These are phyloP conservation scores for Parazoanthus atlanticus DNA, from an alignment of 92 coral and sea anemone species.

Conservation along the genomic window DNA sequence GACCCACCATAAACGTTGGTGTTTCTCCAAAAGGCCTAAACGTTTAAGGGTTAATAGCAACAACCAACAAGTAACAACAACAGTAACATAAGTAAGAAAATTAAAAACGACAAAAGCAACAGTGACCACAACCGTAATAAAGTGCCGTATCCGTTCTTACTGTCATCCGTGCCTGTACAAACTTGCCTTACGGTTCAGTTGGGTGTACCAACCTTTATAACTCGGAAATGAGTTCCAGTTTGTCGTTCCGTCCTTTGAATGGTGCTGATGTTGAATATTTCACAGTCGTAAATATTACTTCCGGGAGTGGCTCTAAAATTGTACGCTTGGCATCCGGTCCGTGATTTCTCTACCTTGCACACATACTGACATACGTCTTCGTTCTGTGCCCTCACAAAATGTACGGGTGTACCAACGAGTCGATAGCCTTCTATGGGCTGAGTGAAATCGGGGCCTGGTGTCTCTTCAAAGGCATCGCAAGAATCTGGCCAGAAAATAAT, in stretches of 20 bases:
- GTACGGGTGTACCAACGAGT: background rate
- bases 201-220: background rate
- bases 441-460: background rate
- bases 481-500: background rate
- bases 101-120: no score
- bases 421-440: background rate
- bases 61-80: no score
- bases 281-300: background rate
- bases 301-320: background rate
- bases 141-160: background rate
- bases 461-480: background rate
- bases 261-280: background rate
- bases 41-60: no score
- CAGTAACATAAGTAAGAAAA: no score
- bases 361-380: background rate
- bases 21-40: no score
- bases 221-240: background rate
- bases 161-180: background rate
- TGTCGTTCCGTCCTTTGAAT: background rate
- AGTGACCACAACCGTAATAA: background rate
- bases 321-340: background rate
- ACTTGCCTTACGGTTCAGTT: background rate
- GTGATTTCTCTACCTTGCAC: background rate
- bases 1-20: no score
- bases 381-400: background rate